Evolutionary conservation across 2,888 invertebrate species (phyloP), one percentile per base, ranked within the genome.

Genomic region (Aporophyla lueneburgensis): DNA sequence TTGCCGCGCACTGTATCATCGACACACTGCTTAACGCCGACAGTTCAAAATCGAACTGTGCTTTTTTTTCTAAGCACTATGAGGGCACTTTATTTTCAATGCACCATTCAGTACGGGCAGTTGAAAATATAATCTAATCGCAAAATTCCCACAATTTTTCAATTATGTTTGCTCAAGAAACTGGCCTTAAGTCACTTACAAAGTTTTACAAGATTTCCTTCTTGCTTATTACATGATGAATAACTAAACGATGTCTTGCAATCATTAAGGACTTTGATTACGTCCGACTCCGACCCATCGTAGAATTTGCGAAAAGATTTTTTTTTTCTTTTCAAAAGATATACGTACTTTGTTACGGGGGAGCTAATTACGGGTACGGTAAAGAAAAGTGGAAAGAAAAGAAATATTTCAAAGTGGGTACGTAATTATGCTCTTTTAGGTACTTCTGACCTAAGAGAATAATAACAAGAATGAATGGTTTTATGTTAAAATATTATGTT

Each of bases 351-450:
- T 82, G 78, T 80, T 83, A 81, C 73, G 61, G 68, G 70, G 68
- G 46, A 80, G 83, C 87, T 88, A 89, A 89, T 89, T 89, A 89
- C 82, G 78, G 70, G 66, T 77, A 76, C 89, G 87, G 89, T 90
- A 90, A 92, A 84, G 84, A 90, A 91, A 91, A 89, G 85, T 87
- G 74, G 80, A 84, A 88, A 89, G 88, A 88, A 91, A 92, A 88
- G 92, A 90, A 91, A 91, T 90, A 88, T 90, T 91, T 88, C 90
- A 86, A 87, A 88, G 88, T 86, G 87, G 83, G 70, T 73, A 68
- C 89, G 89, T 91, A 92, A 93, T 93, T 92, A 91, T 87, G 87
- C 87, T 78, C 78, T 78, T 87, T 76, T 88, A 87, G 86, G 87
- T 89, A 88, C 89, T 88, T 88, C 87, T 80, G 73, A 82, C 81